These are phyloP conservation scores for Steatornis caripensis DNA, from an alignment of 2,113 vertebrate species.

Conservation along the genomic window DNA sequence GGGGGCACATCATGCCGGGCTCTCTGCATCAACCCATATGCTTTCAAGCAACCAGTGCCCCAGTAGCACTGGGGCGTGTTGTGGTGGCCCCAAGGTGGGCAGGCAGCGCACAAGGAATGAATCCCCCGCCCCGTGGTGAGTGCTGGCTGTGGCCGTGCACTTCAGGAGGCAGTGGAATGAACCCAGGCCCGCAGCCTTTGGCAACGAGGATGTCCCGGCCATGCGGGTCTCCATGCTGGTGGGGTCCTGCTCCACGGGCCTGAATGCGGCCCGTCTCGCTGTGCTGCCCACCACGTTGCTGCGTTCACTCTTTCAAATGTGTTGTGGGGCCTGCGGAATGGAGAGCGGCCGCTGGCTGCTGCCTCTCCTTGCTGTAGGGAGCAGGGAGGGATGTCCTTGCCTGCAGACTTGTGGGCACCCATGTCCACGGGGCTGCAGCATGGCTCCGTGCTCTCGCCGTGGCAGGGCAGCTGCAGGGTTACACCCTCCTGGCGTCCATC, in stretches of 20 bases:
- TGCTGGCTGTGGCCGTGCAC: neutral
- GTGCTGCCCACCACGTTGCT: too few species aligned
- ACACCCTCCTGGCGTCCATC: accelerated
- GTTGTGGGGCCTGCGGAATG: neutral
- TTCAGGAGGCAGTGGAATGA: neutral
- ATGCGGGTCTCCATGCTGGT: neutral
- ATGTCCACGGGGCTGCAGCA: accelerated
- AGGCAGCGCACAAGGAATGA: accelerated
- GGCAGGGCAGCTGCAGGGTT: neutral
- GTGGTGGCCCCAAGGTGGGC: neutral
- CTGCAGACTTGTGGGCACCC: accelerated
- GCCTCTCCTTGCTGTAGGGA: too few species aligned
- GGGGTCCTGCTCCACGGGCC: neutral
- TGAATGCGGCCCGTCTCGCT: neutral
- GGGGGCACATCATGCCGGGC: neutral
- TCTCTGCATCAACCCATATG: neutral
- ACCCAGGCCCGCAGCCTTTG: neutral
- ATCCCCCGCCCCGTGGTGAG: neutral
- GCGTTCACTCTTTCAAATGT: too few species aligned
- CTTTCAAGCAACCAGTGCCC: neutral
- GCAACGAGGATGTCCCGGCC: accelerated
- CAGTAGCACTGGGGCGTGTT: neutral
- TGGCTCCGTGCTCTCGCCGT: neutral
- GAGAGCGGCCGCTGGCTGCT: neutral
- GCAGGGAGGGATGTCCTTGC: neutral